Evolutionary conservation across 2,888 invertebrate genomes (phyloP), one percentile per base, ranked within the genome.

Genomic region (Syrphus vitripennis): DNA sequence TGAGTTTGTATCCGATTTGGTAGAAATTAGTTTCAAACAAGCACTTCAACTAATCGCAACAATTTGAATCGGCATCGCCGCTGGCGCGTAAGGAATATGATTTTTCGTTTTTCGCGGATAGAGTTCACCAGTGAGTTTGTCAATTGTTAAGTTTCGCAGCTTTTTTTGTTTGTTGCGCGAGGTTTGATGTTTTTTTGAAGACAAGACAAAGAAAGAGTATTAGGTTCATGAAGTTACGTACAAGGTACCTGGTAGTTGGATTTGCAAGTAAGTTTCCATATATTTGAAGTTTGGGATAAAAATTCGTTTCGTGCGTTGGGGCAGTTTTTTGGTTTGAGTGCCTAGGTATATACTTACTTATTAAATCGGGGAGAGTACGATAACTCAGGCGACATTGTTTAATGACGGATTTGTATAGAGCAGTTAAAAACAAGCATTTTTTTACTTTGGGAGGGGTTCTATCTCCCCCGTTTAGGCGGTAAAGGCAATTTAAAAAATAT

Each of bases 261-360:
- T 67, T 82, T 74, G 77, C 69, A 72, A 72, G 86, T 86, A 86
- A 86, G 86, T 86, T 16, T 10, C n/a, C n/a, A n/a, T n/a, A 9
- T 16, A 14, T 34, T 21, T 59, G 26, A 31, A 7, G 40, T 48
- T 37, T 55, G n/a, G 9, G 12, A n/a, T n/a, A n/a, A n/a, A n/a
- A 34, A 9, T 48, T 26, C 5, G 7, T 42, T 45, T 29, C 16
- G 63, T 45, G 45, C 19, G 14, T 31, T 31, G 65, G 31, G 19
- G 7, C 16, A 19, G 29, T 65, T 42, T 29, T 24, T 45, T 26
- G n/a, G n/a, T n/a, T n/a, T n/a, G n/a, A n/a, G n/a, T n/a, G n/a
- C n/a, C n/a, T n/a, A n/a, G n/a, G n/a, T n/a, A n/a, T 4, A 6
- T 34, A n/a, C 24, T 0, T 31, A 59, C 37, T 72, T 37, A n/a